These are phyloP conservation scores for Mustela lutreola DNA, from an alignment of 2,113 vertebrate genomes.

Conservation along the genomic window DNA sequence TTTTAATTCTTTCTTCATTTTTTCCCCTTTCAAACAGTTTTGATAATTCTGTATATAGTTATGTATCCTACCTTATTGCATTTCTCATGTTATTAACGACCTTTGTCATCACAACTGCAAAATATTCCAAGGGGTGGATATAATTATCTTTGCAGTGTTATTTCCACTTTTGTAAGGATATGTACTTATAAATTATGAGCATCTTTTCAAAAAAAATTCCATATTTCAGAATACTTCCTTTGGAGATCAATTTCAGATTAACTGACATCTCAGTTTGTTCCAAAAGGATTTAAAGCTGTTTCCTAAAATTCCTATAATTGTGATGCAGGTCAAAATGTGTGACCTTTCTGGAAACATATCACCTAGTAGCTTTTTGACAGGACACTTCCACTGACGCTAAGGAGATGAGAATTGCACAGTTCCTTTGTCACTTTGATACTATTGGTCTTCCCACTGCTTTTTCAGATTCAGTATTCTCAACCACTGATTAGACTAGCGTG, in stretches of 20 bases:
- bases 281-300: background rate
- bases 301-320: constrained; percentile 16
- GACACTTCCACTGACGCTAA: background rate
- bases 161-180: background rate
- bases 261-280: constrained; percentile 45
- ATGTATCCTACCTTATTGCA: background rate
- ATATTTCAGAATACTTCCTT: constrained; percentile 10
- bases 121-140: background rate
- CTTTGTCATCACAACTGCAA: constrained; percentile 21
- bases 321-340: background rate
- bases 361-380: background rate
- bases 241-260: constrained; percentile 17
- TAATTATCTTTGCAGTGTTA: constrained; percentile 34
- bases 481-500: background rate
- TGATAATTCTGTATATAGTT: background rate
- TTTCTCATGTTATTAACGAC: constrained; percentile 10
- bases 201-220: constrained; percentile 25
- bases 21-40: background rate
- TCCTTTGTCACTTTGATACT: background rate
- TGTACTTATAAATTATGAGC: background rate
- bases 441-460: background rate
- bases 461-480: background rate
- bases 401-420: background rate
- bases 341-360: background rate
- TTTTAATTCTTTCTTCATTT: background rate